Conservation (phyloP, 2,797 vertebrate genomes). For the Cygnus olor region DNA sequence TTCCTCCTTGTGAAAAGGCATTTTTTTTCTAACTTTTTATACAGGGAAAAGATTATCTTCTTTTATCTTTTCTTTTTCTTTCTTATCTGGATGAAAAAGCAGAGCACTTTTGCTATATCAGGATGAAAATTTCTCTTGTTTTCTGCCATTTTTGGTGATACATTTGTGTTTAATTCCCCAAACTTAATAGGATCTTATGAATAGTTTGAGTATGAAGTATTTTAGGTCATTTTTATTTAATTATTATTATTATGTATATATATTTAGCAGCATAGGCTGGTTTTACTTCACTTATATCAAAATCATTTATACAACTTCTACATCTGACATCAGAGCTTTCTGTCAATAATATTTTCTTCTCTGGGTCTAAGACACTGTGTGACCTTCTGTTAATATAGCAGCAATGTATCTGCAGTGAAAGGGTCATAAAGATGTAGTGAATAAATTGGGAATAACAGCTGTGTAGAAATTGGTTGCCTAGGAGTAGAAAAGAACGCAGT, state of each 20-base stretch:
- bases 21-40: neutral
- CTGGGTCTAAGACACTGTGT: neutral
- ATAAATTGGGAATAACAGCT: neutral
- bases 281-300: neutral
- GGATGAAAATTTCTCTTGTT: neutral
- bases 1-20: neutral
- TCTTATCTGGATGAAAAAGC: neutral
- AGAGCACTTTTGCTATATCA: rapidly evolving
- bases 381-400: neutral
- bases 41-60: neutral
- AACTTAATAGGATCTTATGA: neutral
- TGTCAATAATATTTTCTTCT: neutral
- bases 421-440: neutral
- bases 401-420: neutral
- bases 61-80: neutral
- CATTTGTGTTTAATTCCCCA: neutral
- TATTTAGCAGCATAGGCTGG: rapidly evolving
- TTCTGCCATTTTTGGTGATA: neutral
- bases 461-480: neutral
- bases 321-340: neutral
- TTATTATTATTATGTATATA: too few relatives aligned
- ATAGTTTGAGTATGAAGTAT: neutral
- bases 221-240: neutral
- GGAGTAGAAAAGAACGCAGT: neutral
- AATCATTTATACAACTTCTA: neutral